Conservation (phyloP, 2,888 invertebrate species). For the Tinea trinotella region DNA sequence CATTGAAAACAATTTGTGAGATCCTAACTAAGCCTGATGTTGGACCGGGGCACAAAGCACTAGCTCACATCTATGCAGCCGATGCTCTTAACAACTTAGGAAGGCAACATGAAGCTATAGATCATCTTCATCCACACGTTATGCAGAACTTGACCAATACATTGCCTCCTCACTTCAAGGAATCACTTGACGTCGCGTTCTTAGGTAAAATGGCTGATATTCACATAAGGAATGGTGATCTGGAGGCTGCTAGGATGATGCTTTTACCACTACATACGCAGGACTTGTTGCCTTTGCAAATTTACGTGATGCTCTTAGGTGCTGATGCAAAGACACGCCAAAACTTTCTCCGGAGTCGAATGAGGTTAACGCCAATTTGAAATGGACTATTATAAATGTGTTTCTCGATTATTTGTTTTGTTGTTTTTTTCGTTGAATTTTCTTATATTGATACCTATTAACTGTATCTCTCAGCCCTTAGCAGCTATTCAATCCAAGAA, state of each 20-base stretch:
- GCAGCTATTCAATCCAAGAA: too few relatives aligned
- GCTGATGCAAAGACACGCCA: constrained; percentile 68
- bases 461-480: too few relatives aligned
- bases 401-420: neutral
- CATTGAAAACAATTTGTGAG: constrained; percentile 83
- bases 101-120: constrained; percentile 85
- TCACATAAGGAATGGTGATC: constrained; percentile 58
- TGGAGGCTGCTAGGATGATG: constrained; percentile 61
- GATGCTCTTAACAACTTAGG: constrained; percentile 89
- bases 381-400: neutral
- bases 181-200: constrained; percentile 62
- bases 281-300: constrained; percentile 61
- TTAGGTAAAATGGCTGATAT: constrained; percentile 70
- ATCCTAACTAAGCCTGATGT: constrained; percentile 79
- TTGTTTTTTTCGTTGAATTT: neutral
- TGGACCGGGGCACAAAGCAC: constrained; percentile 73
- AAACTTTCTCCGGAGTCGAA: constrained; percentile 44
- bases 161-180: constrained; percentile 56
- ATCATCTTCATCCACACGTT: constrained; percentile 84
- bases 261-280: constrained; percentile 63
- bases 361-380: constrained; percentile 30
- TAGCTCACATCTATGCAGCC: constrained; percentile 91
- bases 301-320: constrained; percentile 70
- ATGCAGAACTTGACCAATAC: constrained; percentile 67
- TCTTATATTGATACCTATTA: too few relatives aligned